Base-by-base conservation (phyloP, 2,888 invertebrate genomes). In the Dorcus parallelipipedus region DNA sequence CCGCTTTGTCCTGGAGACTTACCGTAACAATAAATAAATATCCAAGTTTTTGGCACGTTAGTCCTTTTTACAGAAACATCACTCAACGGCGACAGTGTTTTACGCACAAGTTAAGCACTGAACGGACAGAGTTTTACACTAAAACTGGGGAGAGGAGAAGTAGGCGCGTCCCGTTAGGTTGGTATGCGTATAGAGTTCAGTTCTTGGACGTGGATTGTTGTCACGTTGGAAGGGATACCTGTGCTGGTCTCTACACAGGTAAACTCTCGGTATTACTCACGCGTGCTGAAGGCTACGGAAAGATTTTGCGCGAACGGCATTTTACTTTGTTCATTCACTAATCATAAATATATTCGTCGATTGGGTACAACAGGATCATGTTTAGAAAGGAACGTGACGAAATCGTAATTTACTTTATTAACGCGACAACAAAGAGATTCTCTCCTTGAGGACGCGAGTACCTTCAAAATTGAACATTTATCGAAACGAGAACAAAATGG, bases 101-200 rank as follows among this genome's bases (percentile, higher is more conserved):
- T 62, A 56, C 55, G 60, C 61, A 65, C 66, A 58, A 51, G 56
- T 65, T 66, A 60, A 56, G 57, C 58, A 42, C 38, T 57, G 60
- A 51, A 60, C 45, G 48, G 54, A 54, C 56, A 53, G 51, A 56
- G 60, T 64, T 48, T 54, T 53, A 58, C 61, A 57, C 55, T 54
- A 61, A 56, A 58, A 53, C 56, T 57, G 61, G 55, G 62, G 70
- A 67, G 73, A 73, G 73, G 75, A 72, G 71, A 73, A 71, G 72
- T 72, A 75, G 73, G 73, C 71, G 73, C 74, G 73, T 75, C 73
- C 76, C 76, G 76, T 76, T 76, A 76, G 68, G 67, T 73, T 69
- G 75, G 74, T 74, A 76, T 73, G 73, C 68, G 67, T 56, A 58
- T 65, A 63, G 68, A 67, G 59, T 59, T 63, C 56, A 67, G 65